Conservation (phyloP, 64 coral and sea anemone species). For the Stichodactyla mertensii region DNA sequence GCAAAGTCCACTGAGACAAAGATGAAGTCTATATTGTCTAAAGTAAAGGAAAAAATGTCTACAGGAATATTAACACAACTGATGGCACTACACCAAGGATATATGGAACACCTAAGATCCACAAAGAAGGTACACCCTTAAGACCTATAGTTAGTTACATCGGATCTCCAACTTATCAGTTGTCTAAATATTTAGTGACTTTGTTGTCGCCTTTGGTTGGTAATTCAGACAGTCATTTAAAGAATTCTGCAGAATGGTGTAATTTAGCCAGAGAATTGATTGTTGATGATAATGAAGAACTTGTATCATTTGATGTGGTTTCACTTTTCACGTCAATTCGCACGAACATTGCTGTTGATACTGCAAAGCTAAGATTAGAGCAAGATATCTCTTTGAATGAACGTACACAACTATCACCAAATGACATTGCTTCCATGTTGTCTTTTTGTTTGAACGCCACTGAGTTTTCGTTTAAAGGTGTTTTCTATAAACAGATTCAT, state of each 20-base stretch:
- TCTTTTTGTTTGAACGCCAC: no score
- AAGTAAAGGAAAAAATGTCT: background rate
- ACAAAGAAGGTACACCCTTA: background rate
- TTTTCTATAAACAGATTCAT: no score
- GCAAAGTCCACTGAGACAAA: background rate
- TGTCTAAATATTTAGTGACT: conserved; percentile 33
- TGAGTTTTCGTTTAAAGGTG: no score
- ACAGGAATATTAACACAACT: conserved; percentile 3
- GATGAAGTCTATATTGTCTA: background rate
- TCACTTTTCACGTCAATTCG: background rate
- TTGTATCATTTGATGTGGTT: background rate
- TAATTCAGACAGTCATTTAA: background rate
- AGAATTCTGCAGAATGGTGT: background rate
- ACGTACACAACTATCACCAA: no score
- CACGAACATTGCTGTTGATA: background rate
- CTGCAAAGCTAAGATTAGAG: no score
- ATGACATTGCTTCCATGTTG: no score
- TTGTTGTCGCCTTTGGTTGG: conserved; percentile 36
- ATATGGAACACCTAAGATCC: conserved; percentile 27
- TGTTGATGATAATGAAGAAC: background rate
- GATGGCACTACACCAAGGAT: conserved; percentile 11
- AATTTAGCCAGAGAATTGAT: background rate
- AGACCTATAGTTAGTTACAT: conserved; percentile 33
- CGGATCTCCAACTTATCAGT: conserved; percentile 31
- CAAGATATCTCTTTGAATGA: no score